Percentiles rank a stretch among this genome's conserved stretches.
Evolutionary conservation across 2,888 invertebrate genomes (phyloP).

Genomic region (Thereva nobilitata): DNA sequence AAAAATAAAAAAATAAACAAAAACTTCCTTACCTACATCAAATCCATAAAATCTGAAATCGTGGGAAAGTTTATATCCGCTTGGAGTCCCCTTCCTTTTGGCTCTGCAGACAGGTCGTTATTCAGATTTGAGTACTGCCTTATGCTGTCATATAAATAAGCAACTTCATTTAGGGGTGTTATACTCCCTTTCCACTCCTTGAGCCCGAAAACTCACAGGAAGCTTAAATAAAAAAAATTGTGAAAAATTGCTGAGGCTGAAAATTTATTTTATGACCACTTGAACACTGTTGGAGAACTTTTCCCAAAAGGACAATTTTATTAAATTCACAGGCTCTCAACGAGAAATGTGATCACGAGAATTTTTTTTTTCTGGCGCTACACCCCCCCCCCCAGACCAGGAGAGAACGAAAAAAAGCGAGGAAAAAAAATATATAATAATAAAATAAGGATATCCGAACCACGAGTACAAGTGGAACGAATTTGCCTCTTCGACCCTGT

Average conservation of each 20-base stretch:
- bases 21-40: not conserved
- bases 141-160: slow-evolving; percentile 23
- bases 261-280: slow-evolving; percentile 33
- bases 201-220: not conserved
- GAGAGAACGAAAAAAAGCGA: not conserved
- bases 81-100: slow-evolving; percentile 7
- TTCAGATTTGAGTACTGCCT: slow-evolving; percentile 23
- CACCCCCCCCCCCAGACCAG: not conserved
- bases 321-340: slow-evolving; percentile 25
- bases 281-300: slow-evolving; percentile 5
- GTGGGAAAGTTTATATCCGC: not conserved
- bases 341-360: slow-evolving; percentile 23
- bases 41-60: not conserved
- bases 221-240: slow-evolving; percentile 21
- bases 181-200: not conserved
- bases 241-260: slow-evolving; percentile 28
- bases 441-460: too few species aligned
- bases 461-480: too few species aligned
- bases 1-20: too few species aligned
- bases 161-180: not conserved
- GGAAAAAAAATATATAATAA: not conserved
- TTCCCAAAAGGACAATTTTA: slow-evolving; percentile 33
- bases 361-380: not conserved
- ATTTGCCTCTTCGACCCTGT: too few species aligned
- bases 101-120: slow-evolving; percentile 20